These are phyloP conservation scores for Orthonevra nobilis DNA, from an alignment of 2,888 invertebrate genomes.

Conservation along the genomic window DNA sequence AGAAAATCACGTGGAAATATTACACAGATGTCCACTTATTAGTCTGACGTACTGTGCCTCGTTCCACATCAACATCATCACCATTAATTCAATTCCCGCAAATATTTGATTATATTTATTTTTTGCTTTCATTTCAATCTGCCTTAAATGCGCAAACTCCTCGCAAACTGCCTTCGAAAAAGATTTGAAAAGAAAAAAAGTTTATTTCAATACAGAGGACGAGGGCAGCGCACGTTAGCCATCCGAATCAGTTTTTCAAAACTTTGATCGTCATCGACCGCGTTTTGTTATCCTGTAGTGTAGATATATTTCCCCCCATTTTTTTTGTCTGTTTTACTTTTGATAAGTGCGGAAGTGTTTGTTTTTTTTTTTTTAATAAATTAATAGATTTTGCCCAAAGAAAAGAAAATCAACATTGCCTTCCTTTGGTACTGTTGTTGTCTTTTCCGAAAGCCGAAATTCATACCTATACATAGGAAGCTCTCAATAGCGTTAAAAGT, in stretches of 20 bases:
- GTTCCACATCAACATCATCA: slow-evolving; percentile 4
- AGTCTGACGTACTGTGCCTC: slow-evolving; percentile 2
- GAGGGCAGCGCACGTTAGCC: neutral
- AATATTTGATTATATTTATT: neutral
- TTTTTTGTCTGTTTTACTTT: neutral
- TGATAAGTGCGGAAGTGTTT: slow-evolving; percentile 13
- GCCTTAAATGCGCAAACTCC: slow-evolving; percentile 26
- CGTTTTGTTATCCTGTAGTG: neutral
- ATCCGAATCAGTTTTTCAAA: slow-evolving; percentile 26
- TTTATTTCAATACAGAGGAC: neutral
- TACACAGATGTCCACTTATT: slow-evolving; percentile 2
- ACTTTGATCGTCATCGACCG: slow-evolving; percentile 23
- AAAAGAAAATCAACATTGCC: slow-evolving; percentile 30
- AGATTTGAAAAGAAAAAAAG: neutral
- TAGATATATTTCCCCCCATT: neutral
- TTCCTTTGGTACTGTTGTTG: slow-evolving; percentile 11
- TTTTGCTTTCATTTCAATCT: neutral
- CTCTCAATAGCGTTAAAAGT: too few species aligned
- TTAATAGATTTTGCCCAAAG: slow-evolving; percentile 9
- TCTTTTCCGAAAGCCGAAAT: slow-evolving; percentile 22
- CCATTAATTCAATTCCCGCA: slow-evolving; percentile 5
- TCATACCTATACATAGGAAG: too few species aligned
- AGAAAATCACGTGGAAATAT: neutral
- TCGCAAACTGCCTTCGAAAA: neutral
- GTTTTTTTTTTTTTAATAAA: too few species aligned